Evolutionary conservation across 1,140 invertebrate genomes (phyloP), one percentile per base, ranked within the genome.

Genomic region (Lepidostoma basale): DNA sequence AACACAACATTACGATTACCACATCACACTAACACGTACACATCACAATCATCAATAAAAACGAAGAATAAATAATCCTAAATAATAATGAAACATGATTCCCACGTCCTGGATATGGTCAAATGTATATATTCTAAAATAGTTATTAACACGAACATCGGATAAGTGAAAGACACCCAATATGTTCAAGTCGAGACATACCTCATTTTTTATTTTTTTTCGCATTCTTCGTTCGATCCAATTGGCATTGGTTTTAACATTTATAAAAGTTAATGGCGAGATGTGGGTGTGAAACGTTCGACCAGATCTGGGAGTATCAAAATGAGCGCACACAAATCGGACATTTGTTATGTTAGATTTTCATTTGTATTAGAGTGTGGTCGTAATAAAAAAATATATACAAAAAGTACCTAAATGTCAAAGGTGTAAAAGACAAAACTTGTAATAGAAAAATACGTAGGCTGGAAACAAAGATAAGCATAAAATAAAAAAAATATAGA

Each of bases 261-360:
- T 67, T 67, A 67, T 67, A 59, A 45, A 60, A 52, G 49, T 47
- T 59, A 67, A 67, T 67, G 64, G 59, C 52, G 52, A 45, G 52
- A 67, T 59, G 64, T 67, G 64, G 64, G 64, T 67, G 64, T 67
- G 64, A 67, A 67, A 59, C 33, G 40, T 23, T 22, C 54, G 8
- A 67, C 54, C 40, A 67, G 54, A 59, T 59, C 40, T 67, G 44
- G 64, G 64, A 67, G 44, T 47, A 67, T 39, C 64, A 67, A 67
- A 67, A 83, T 81, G 80, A 79, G 78, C 77, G 78, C 78, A 83
- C 77, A 60, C 42, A 77, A 81, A 81, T 81, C 78, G 78, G 80
- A 82, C 80, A 82, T 83, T 81, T 83, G 80, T 83, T 83, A 81
- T 82, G 80, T 81, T 82, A 69, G 68, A 67, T 67, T 67, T 67